Evolutionary conservation across 2,888 invertebrate genomes (phyloP), one percentile per base, ranked within the genome.

Genomic region (Pasiphila rectangulata): DNA sequence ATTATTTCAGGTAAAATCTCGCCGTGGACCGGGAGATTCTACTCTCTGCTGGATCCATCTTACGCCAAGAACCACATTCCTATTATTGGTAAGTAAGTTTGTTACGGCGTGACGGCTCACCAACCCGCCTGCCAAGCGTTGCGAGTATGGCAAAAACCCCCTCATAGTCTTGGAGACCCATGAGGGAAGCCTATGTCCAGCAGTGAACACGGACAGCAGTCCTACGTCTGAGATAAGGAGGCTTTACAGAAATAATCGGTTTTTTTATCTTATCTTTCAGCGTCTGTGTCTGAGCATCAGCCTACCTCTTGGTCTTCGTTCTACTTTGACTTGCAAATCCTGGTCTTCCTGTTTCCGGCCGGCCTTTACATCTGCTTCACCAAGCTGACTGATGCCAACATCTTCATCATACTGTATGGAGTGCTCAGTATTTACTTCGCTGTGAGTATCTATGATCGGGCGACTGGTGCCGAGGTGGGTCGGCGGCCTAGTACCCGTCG

Each of bases 31-130:
- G 98, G 98, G 13, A 92, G 98, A 64, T 98, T 99, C 87, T 98
- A 98, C 82, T 98, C 98, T 0, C 90, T 98, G 9, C 84, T 98
- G 61, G 98, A 98, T 86, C 98, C 98, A 0, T 97, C 97, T 0
- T 98, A 99, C 72, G 98, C 98, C 30, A 99, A 99, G 85, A 98
- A 98, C 83, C 97, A 99, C 87, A 99, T 99, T 85, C 98, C 98
- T 39, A 98, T 98, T 62, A 98, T 98, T 74, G 98, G 91, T 89
- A 70, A 80, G 81, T 39, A 16, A n/a, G n/a, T n/a, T n/a, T n/a
- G n/a, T n/a, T n/a, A n/a, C n/a, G n/a, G n/a, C n/a, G n/a, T n/a
- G n/a, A n/a, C n/a, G n/a, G n/a, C n/a, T n/a, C n/a, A n/a, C n/a
- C n/a, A n/a, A n/a, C n/a, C n/a, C n/a, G n/a, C n/a, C n/a, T n/a